A percentile compares a stretch with the other conserved stretches of the same genome.
phyloP scores from a whole-genome alignment of 2,888 invertebrate genomes.

The Stramonita haemastoma region DNA sequence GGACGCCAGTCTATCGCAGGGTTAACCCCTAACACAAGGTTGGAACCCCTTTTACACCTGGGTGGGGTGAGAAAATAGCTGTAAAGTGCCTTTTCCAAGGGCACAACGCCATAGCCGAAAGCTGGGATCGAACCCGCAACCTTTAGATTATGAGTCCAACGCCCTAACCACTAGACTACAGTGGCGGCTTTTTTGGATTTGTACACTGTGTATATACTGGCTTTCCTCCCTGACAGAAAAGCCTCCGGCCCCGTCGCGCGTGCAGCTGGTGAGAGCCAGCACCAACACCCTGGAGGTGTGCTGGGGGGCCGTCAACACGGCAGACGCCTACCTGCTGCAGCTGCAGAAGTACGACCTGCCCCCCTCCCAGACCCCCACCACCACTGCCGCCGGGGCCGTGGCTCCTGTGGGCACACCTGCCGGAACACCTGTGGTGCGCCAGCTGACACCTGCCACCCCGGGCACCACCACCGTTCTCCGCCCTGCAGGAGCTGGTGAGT shows the following conservation, averaged over 20 bases:
- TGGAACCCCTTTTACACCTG: no score
- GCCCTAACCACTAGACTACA: no score
- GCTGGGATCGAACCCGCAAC: no score
- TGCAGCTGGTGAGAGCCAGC: conserved; percentile 95
- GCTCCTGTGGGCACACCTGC: conserved; percentile 33
- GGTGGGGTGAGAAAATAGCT: no score
- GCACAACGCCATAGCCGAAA: no score
- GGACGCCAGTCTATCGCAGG: no score
- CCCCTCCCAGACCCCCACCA: conserved; percentile 70
- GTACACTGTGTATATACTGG: no score
- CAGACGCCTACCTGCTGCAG: conserved; percentile 94
- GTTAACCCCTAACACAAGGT: no score
- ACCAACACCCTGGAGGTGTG: conserved; percentile 96
- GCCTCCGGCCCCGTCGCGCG: conserved; percentile 92
- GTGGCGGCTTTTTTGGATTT: no score
- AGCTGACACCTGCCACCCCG: conserved; percentile 38
- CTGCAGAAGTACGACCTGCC: conserved; percentile 85
- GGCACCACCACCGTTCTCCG: conserved; percentile 38
- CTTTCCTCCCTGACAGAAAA: conserved; percentile 84
- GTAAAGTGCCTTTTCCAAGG: no score
- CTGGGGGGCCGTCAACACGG: conserved; percentile 92
- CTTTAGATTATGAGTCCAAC: no score
- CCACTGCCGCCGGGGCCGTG: conserved; percentile 56
- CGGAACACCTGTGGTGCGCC: conserved; percentile 29
- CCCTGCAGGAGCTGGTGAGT: conserved; percentile 46